Conservation (phyloP, 2,888 invertebrate genomes). For the Scotopteryx bipunctaria region DNA sequence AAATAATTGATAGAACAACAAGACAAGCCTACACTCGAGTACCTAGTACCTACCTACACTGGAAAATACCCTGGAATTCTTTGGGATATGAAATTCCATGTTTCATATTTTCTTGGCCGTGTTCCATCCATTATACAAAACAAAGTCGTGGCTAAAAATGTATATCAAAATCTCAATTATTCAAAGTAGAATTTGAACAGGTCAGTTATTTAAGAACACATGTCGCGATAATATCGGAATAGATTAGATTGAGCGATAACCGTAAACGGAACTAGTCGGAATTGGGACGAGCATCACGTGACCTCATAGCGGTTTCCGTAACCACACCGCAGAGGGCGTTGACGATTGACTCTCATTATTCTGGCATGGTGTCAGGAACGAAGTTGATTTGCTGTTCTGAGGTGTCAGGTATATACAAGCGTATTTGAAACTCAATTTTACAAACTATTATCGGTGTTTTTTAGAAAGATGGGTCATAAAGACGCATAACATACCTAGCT, state of each 20-base stretch:
- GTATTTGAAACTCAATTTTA: slow-evolving; percentile 1
- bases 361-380: slow-evolving; percentile 45
- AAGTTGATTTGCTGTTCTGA: no score
- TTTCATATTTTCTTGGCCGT: no score
- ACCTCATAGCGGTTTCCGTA: slow-evolving; percentile 55
- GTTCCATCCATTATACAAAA: no score
- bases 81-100: no score
- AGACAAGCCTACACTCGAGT: no score
- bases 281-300: slow-evolving; percentile 51
- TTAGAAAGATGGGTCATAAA: no score
- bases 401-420: slow-evolving; percentile 37
- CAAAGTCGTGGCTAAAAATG: no score
- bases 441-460: no score
- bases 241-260: slow-evolving; percentile 24
- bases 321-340: slow-evolving; percentile 50
- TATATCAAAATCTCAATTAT: background rate
- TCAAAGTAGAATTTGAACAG: slow-evolving; percentile 5
- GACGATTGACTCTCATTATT: slow-evolving; percentile 41
- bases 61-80: no score
- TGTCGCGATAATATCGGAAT: slow-evolving; percentile 12
- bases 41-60: no score
- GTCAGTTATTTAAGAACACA: slow-evolving; percentile 1
- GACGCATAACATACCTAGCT: no score
- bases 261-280: slow-evolving; percentile 54
- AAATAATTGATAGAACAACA: background rate